Conservation (phyloP, 2,797 vertebrate genomes). For the Orestias chungarensis region DNA sequence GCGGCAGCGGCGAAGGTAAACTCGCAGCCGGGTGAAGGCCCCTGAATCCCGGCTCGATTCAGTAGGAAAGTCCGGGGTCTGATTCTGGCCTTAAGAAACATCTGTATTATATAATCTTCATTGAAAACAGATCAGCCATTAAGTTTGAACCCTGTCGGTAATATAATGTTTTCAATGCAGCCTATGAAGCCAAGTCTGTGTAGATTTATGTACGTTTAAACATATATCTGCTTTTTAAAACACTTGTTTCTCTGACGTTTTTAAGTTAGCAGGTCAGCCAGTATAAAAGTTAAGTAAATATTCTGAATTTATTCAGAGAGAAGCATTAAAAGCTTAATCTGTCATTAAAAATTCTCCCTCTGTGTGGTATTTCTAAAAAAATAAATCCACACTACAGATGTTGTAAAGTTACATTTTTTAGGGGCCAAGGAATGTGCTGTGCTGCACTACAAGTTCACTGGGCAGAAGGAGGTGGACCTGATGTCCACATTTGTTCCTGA, state of each 20-base stretch:
- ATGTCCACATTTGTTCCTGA: slow-evolving; percentile 76
- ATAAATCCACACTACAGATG: background rate
- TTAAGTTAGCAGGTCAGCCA: rapidly evolving
- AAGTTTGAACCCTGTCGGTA: background rate
- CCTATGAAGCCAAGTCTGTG: background rate
- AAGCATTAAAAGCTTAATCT: background rate
- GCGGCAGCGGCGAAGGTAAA: slow-evolving; percentile 62
- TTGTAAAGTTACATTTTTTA: slow-evolving; percentile 24
- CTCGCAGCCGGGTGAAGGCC: background rate
- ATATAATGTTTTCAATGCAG: rapidly evolving
- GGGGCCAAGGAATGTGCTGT: slow-evolving; percentile 48
- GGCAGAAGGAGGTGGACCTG: slow-evolving; percentile 68
- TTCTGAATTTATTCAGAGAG: background rate
- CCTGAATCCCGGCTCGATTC: rapidly evolving
- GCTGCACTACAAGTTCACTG: slow-evolving; percentile 69
- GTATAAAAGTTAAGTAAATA: background rate
- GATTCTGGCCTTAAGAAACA: slow-evolving; percentile 21
- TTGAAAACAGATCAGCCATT: rapidly evolving
- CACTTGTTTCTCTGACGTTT: rapidly evolving
- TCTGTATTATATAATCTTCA: rapidly evolving
- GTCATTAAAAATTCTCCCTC: no score
- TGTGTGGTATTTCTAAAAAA: no score
- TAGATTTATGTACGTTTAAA: rapidly evolving
- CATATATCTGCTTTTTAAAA: rapidly evolving
- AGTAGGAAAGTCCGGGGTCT: slow-evolving; percentile 30